Percentiles rank a stretch among this genome's conserved stretches.
These are phyloP conservation scores for Hemibagrus guttatus DNA, from an alignment of 2,797 vertebrate genomes.

Conservation along the genomic window DNA sequence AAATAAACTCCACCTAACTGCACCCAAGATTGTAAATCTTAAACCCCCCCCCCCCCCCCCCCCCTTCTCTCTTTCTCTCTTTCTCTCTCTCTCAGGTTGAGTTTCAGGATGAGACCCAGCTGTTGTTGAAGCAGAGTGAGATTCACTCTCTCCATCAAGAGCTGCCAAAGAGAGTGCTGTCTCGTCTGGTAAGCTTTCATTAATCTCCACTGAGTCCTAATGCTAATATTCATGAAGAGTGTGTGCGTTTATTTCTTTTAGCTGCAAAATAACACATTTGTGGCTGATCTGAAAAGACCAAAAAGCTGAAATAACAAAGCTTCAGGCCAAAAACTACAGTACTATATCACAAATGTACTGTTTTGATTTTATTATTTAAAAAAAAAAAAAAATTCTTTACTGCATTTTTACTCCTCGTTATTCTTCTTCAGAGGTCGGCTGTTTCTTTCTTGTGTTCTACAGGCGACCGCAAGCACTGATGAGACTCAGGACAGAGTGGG, in stretches of 20 bases:
- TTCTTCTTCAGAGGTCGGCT: not conserved
- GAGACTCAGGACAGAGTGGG: slow-evolving; percentile 64
- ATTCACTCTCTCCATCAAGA: slow-evolving; percentile 89
- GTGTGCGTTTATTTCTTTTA: no score
- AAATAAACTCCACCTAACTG: no score
- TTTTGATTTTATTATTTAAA: not conserved
- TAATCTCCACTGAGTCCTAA: not conserved
- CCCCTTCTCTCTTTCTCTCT: not conserved
- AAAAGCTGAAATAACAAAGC: not conserved
- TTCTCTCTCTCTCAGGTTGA: slow-evolving; percentile 81
- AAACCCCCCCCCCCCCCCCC: not conserved
- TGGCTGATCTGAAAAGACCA: not conserved
- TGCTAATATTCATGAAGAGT: not conserved
- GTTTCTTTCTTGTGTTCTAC: slow-evolving; percentile 24
- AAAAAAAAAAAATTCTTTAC: not conserved
- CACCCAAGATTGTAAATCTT: not conserved
- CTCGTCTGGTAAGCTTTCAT: slow-evolving; percentile 83
- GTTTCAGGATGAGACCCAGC: slow-evolving; percentile 90
- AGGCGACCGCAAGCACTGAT: slow-evolving; percentile 59
- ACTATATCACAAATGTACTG: not conserved
- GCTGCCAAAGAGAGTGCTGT: slow-evolving; percentile 91
- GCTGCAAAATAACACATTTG: not conserved
- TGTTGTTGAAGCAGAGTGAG: slow-evolving; percentile 88
- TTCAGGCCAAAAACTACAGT: not conserved
- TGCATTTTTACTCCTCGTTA: not conserved